phyloP scores from a whole-genome alignment of 2,797 vertebrate species.

The Sebastes paucispinis region DNA sequence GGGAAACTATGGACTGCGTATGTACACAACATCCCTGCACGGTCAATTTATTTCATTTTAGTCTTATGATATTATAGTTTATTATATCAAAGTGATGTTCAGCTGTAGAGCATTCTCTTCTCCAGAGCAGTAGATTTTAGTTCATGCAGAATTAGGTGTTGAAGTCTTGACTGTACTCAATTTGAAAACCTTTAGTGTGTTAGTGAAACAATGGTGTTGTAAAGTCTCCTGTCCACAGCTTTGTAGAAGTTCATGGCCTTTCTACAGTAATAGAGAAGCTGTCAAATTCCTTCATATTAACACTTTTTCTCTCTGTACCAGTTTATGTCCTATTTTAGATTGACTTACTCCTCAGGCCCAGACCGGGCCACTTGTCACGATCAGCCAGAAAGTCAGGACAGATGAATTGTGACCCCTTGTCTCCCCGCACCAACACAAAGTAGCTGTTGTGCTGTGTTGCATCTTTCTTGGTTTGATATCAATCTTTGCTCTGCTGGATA shows the following conservation, averaged over 20 bases:
- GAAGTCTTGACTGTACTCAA: background rate
- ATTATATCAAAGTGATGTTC: background rate
- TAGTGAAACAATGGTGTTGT: background rate
- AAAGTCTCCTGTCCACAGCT: background rate
- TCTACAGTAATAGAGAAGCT: background rate
- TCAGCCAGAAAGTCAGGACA: slow-evolving; percentile 23
- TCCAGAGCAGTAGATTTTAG: background rate
- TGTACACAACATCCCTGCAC: background rate
- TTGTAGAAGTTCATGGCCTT: background rate
- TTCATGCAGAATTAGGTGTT: background rate
- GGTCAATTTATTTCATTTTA: background rate
- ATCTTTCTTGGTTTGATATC: slow-evolving; percentile 42
- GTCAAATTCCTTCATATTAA: background rate
- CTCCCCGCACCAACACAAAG: slow-evolving; percentile 46
- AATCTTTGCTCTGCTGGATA: slow-evolving; percentile 44
- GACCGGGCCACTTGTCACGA: slow-evolving; percentile 12
- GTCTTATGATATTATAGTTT: background rate
- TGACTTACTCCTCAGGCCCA: background rate
- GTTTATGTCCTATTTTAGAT: background rate
- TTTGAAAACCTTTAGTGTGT: background rate
- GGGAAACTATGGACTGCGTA: background rate
- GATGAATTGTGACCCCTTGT: slow-evolving; percentile 61
- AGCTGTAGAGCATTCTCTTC: background rate
- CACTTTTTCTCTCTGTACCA: background rate
- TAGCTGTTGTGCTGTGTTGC: slow-evolving; percentile 59